phyloP scores from a whole-genome alignment of 2,888 invertebrate species.

The Sphaerophoria taeniata region DNA sequence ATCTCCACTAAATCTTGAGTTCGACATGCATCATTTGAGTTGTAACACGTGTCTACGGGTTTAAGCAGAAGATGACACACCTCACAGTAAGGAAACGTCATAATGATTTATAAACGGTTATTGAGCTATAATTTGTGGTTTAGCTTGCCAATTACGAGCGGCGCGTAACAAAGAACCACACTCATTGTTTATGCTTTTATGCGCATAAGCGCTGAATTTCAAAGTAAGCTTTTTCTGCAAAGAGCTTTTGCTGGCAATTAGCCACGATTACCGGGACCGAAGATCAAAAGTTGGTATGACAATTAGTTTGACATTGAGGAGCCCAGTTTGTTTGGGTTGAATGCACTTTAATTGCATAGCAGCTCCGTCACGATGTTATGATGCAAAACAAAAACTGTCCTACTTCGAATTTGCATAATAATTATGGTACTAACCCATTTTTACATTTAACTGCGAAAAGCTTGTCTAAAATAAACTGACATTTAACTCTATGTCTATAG shows the following conservation, averaged over 20 bases:
- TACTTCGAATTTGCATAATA: constrained; percentile 34
- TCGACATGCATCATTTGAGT: too few relatives aligned
- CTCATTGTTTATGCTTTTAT: neutral
- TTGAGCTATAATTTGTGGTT: constrained; percentile 29
- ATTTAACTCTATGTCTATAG: too few relatives aligned
- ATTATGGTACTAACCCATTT: constrained; percentile 41
- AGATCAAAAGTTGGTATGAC: constrained; percentile 31
- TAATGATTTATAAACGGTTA: neutral
- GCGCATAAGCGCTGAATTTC: constrained; percentile 48
- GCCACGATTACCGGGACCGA: constrained; percentile 40
- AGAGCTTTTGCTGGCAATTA: constrained; percentile 46
- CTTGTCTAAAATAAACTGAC: too few relatives aligned
- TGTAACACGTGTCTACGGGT: too few relatives aligned
- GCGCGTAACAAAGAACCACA: constrained; percentile 18
- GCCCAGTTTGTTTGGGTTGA: constrained; percentile 25
- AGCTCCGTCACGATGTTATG: constrained; percentile 36
- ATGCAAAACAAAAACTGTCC: constrained; percentile 38
- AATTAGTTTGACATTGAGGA: constrained; percentile 64
- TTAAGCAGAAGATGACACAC: neutral
- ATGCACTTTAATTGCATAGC: constrained; percentile 8
- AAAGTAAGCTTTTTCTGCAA: constrained; percentile 43
- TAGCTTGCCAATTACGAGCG: constrained; percentile 32
- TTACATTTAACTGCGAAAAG: constrained; percentile 3
- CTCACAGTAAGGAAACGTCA: constrained; percentile 1
- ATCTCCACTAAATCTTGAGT: too few relatives aligned